A percentile compares a stretch with the other conserved stretches of the same genome.
Conservation (phyloP, 2,113 vertebrate genomes). For the Beaufortia kweichowensis region DNA sequence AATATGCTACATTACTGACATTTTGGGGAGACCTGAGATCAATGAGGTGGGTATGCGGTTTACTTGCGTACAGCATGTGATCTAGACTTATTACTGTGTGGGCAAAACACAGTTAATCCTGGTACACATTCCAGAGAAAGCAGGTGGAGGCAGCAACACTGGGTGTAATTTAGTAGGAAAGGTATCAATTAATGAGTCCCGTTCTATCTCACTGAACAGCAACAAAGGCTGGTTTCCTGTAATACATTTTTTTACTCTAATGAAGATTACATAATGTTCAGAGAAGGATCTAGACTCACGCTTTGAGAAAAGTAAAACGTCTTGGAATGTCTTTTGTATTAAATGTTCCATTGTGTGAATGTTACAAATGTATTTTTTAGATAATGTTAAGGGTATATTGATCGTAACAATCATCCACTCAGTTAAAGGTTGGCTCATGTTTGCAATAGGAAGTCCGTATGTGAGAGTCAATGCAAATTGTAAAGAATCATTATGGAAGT, state of each 20-base stretch:
- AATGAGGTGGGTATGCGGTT: neutral
- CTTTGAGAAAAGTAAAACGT: no score
- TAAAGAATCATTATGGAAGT: no score
- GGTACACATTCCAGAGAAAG: slow-evolving; percentile 47
- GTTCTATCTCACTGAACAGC: slow-evolving; percentile 57
- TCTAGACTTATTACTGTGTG: slow-evolving; percentile 10
- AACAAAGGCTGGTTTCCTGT: slow-evolving; percentile 22
- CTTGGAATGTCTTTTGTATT: no score
- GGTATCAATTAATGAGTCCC: slow-evolving; percentile 60
- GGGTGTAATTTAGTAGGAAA: slow-evolving; percentile 56
- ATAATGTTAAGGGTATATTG: neutral
- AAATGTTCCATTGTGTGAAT: no score
- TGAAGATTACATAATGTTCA: slow-evolving; percentile 15
- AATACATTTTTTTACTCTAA: neutral
- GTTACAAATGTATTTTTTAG: no score
- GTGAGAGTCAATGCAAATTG: no score
- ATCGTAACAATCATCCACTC: no score
- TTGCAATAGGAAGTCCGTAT: no score
- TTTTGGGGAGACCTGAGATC: neutral
- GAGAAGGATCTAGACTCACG: neutral
- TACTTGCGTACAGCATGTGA: neutral
- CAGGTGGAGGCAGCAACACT: slow-evolving; percentile 36
- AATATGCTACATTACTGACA: no score
- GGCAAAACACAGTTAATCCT: slow-evolving; percentile 42
- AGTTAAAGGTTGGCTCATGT: no score